Base-by-base conservation (phyloP, 1,140 invertebrate genomes). In the Drosophila parvula region DNA sequence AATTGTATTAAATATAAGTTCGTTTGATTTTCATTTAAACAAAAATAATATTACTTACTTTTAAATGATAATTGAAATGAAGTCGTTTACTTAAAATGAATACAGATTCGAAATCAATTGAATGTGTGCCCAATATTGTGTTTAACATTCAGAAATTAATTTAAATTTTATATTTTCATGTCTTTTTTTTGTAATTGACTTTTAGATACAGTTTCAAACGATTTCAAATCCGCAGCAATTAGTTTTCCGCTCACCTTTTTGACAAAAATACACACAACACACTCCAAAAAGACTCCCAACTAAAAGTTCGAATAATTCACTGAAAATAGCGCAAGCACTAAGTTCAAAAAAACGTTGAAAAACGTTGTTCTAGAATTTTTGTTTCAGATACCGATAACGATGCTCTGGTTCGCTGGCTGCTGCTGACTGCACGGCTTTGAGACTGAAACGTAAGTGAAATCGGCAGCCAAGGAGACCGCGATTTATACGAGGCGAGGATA, bases 401-500 rank as follows among this genome's bases (percentile, higher is more conserved):
- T 59, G 58, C 22, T 50, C 12, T 53, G 51, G 18, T 22, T 71
- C 38, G 22, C 22, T 22, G 44, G 38, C 62, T 64, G 57, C 63
- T 68, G 55, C 41, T 69, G 68, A 89, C 80, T 89, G 65, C 80
- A 83, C 84, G 69, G 78, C 78, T 84, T 75, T 84, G 65, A 74
- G 88, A 78, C 78, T 78, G 68, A 88, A 90, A 84, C 85, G 80
- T 83, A 71, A 90, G 84, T 88, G 84, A 71, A 88, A 84, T 78
- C 85, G 69, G 77, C 74, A 78, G 68, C 64, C 60, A 68, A 88
- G 69, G 56, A 71, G 78, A 67, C 63, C 74, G 55, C 77, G 74
- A 89, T 88, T 88, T 88, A 88, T 88, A 88, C 79, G 81, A 64
- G 63, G 55, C 84, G 79, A 84, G 68, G 74, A 88, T 88, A 84